Percentiles rank a stretch among this genome's conserved stretches.
These are phyloP conservation scores for Platyrinchus mystaceus DNA, from an alignment of 2,797 vertebrate species.

Conservation along the genomic window DNA sequence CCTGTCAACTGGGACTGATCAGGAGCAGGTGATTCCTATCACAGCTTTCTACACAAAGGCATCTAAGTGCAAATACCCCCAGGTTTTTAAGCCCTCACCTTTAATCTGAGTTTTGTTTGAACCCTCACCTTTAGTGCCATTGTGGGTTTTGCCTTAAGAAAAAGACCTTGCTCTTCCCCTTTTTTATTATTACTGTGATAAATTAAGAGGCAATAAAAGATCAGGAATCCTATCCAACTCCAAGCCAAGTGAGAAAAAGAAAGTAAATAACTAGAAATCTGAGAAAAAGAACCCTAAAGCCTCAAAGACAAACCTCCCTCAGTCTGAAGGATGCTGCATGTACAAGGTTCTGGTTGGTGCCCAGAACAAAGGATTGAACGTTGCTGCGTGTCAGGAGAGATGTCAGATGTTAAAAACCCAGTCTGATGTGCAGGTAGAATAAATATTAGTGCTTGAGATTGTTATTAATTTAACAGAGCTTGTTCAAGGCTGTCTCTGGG, in stretches of 20 bases:
- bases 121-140: not conserved
- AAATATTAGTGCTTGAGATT: not conserved
- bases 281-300: not conserved
- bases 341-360: not conserved
- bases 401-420: accelerated
- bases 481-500: not conserved
- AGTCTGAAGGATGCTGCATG: not conserved
- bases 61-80: not conserved
- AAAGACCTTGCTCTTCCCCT: not conserved
- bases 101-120: not conserved
- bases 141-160: not conserved
- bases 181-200: not conserved
- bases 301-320: not conserved
- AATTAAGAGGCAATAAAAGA: not conserved
- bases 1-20: not conserved
- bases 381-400: not conserved
- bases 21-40: not conserved
- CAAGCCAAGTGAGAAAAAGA: not conserved
- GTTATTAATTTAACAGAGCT: not conserved
- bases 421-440: not conserved
- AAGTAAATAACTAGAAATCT: not conserved
- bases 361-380: not conserved
- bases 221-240: not conserved
- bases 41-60: not conserved
- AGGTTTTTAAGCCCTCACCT: not conserved